phyloP scores from a whole-genome alignment of 2,797 vertebrate species.

The Simalia tracyae region DNA sequence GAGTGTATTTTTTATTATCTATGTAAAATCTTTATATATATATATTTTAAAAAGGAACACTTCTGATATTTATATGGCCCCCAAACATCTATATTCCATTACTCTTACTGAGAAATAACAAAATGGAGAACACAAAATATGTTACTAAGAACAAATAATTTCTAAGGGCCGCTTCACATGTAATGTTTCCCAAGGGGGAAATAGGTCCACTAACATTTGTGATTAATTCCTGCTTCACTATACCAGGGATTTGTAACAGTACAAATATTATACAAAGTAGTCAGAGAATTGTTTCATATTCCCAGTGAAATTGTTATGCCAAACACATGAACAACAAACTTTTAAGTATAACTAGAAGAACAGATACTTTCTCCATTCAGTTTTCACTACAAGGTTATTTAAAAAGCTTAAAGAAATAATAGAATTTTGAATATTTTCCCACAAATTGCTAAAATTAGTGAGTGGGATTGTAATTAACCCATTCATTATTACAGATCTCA shows the following conservation, averaged over 20 bases:
- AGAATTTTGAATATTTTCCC: rapidly evolving
- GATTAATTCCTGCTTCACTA: not conserved
- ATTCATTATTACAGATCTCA: not conserved
- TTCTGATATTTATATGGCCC: not conserved
- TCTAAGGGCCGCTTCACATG: not conserved
- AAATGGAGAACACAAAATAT: slow-evolving; percentile 1
- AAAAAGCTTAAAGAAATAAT: slow-evolving; percentile 17
- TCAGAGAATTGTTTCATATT: not conserved
- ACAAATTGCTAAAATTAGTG: not conserved
- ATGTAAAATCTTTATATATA: not conserved
- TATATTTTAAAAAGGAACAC: not conserved
- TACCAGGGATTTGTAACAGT: not conserved
- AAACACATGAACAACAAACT: slow-evolving; percentile 39
- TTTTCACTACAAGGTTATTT: slow-evolving; percentile 36
- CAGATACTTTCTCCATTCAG: slow-evolving; percentile 13
- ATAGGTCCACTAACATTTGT: not conserved
- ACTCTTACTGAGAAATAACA: not conserved
- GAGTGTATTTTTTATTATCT: too few relatives aligned
- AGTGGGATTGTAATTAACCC: not conserved
- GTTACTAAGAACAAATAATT: not conserved
- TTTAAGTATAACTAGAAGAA: slow-evolving; percentile 22
- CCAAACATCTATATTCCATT: not conserved
- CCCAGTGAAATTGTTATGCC: slow-evolving; percentile 32
- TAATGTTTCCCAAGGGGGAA: not conserved
- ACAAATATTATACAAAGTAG: not conserved